phyloP scores from a whole-genome alignment of 1,140 invertebrate species.

The Diachasmimorpha longicaudata region DNA sequence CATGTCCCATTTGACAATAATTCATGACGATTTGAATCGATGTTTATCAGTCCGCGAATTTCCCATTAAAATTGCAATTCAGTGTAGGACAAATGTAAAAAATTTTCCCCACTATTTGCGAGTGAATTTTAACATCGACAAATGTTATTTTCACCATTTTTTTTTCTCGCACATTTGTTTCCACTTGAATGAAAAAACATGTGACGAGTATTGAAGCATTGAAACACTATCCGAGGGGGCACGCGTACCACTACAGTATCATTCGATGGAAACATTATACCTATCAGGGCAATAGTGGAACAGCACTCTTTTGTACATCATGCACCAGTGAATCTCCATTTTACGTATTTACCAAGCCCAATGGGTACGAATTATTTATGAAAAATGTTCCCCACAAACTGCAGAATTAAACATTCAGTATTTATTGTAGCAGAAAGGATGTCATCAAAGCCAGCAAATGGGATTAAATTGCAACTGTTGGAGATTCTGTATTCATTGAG shows the following conservation, averaged over 20 bases:
- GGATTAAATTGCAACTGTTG: not conserved
- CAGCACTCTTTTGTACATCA: not conserved
- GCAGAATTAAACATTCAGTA: not conserved
- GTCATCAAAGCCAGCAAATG: not conserved
- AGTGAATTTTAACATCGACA: too few relatives aligned
- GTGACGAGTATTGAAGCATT: not conserved
- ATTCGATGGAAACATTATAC: not conserved
- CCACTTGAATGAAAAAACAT: not conserved
- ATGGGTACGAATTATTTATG: not conserved
- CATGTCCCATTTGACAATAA: not conserved
- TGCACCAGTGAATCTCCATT: not conserved
- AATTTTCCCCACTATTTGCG: not conserved
- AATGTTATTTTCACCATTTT: not conserved
- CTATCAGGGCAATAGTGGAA: not conserved
- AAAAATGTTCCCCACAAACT: not conserved
- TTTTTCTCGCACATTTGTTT: not conserved
- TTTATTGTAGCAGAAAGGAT: not conserved
- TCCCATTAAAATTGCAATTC: not conserved
- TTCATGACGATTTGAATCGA: not conserved
- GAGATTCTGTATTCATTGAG: not conserved
- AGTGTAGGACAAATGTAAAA: not conserved
- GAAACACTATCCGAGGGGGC: not conserved
- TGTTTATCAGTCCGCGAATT: not conserved
- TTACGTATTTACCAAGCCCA: not conserved
- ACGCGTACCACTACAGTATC: not conserved